Conservation (phyloP, 2,888 invertebrate species). For the Ochropleura leucogaster region DNA sequence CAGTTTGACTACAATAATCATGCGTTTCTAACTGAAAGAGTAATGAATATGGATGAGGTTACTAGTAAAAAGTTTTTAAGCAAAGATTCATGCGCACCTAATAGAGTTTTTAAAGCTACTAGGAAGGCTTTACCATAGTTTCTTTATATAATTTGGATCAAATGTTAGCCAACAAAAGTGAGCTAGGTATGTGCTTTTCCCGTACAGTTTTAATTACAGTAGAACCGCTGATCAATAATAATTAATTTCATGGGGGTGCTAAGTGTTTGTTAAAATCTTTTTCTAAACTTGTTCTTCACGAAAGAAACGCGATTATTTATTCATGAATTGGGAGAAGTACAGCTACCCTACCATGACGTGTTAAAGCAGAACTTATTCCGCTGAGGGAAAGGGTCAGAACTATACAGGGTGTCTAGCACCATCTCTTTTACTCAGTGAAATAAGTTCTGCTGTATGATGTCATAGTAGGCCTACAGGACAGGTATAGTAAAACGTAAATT, state of each 20-base stretch:
- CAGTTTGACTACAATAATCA: background rate
- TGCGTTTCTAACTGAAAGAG: background rate
- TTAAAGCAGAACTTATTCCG: too few species aligned
- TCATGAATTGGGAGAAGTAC: background rate
- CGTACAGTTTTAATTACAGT: background rate
- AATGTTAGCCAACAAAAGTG: background rate
- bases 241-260: background rate
- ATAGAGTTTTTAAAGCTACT: background rate
- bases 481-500: too few species aligned
- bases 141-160: background rate
- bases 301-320: slow-evolving; percentile 1
- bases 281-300: background rate
- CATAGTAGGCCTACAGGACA: too few species aligned
- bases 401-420: too few species aligned
- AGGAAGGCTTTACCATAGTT: background rate
- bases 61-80: slow-evolving; percentile 2
- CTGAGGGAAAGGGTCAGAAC: too few species aligned
- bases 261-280: background rate
- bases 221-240: background rate
- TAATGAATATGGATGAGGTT: background rate
- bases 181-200: background rate
- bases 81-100: background rate
- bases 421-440: too few species aligned
- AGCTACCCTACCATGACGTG: too few species aligned
- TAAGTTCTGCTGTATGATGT: too few species aligned